Evolutionary conservation across 2,888 invertebrate genomes (phyloP).

Genomic region (Apantesis nais): DNA sequence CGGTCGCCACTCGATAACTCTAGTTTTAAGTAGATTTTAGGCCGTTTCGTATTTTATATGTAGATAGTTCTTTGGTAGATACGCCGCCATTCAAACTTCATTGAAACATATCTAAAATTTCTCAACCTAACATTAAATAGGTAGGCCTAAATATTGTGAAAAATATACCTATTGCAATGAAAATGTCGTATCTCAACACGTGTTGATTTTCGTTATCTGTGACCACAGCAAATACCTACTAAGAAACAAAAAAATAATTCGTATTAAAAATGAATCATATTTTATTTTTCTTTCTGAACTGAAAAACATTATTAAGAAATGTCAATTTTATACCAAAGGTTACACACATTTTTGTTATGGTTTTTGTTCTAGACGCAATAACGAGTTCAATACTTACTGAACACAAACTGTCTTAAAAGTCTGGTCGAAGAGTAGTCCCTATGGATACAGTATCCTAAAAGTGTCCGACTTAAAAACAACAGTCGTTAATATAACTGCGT

Average conservation of each 20-base stretch:
- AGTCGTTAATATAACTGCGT: neutral
- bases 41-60: neutral
- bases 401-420: neutral
- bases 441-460: neutral
- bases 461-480: neutral
- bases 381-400: neutral
- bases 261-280: no score
- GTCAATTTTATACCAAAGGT: neutral
- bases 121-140: neutral
- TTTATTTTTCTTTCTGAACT: no score
- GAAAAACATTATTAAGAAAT: no score
- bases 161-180: no score
- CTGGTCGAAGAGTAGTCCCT: neutral
- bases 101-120: neutral
- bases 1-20: neutral
- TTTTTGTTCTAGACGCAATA: neutral
- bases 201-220: no score
- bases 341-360: neutral
- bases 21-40: neutral
- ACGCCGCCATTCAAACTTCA: no score
- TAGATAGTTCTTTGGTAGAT: neutral
- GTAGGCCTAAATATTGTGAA: neutral
- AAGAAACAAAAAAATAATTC: no score
- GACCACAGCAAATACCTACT: no score
- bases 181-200: no score